Evolutionary conservation across 2,888 invertebrate species (phyloP), one percentile per base, ranked within the genome.

Genomic region (Cloeon dipterum): DNA sequence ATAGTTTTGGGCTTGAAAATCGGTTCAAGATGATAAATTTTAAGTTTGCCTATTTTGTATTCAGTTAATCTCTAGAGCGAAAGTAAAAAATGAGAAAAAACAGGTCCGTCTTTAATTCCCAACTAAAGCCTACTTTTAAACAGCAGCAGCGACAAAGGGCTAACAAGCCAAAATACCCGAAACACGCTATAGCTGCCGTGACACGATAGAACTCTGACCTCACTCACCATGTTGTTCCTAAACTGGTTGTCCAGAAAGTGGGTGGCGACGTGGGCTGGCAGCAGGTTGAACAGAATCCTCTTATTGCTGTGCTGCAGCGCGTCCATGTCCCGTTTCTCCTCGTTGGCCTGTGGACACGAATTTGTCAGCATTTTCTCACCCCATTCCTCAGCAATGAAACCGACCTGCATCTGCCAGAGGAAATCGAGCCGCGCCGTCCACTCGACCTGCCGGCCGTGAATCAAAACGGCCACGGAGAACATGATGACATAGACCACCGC

Each of bases 271-370:
- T 89, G 88, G 37, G 83, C 76, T 19, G 89, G 89, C 39, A 89
- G 63, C 44, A 89, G 63, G 59, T 89, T 89, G 60, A 83, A 85
- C 38, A 89, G 58, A 49, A 89, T 86, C 50, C 83, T 65, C 55
- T 76, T 70, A 56, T 88, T 89, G 45, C 82, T 83, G 42, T 78
- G 75, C 64, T 79, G 88, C 42, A 89, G 56, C n/a, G 85, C 81
- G 47, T 82, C 82, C 86, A 89, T 86, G 55, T 86, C 88, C 37
- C 76, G 67, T 55, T 86, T 86, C 59, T 89, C 88, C 51, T 88
- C 85, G 36, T 81, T 70, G 3, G 86, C 86, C 63, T 86, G 46
- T 21, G 42, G 34, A 36, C 17, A 37, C 20, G 4, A 20, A 38
- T 10, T 32, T 32, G 21, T 10, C 20, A 32, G 8, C 17, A 14